Evolutionary conservation across 2,888 invertebrate species (phyloP).

Genomic region (Alviniconcha strummeri): DNA sequence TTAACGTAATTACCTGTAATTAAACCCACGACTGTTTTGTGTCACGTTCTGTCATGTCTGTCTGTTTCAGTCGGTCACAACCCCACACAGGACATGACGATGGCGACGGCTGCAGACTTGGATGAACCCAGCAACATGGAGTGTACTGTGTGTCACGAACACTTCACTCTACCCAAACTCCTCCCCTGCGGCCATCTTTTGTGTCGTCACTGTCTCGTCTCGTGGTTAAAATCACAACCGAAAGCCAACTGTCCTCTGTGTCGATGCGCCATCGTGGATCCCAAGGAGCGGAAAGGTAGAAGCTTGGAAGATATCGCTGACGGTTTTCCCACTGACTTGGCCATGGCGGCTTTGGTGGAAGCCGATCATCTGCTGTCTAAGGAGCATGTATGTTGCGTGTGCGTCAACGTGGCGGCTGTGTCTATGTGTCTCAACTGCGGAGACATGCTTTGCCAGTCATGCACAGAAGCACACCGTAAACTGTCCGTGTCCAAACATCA

Average conservation of each 20-base stretch:
- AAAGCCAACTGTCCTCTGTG: constrained; percentile 7
- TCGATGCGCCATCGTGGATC: constrained; percentile 14
- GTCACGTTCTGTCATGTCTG: too few relatives aligned
- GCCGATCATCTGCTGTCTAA: neutral
- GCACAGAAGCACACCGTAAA: neutral
- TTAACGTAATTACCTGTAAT: too few relatives aligned
- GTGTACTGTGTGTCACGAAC: constrained; percentile 20
- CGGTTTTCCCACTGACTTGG: constrained; percentile 5
- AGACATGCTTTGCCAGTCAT: constrained; percentile 17
- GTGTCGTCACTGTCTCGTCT: constrained; percentile 23
- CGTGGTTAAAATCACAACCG: neutral
- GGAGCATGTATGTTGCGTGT: neutral
- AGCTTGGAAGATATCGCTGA: constrained; percentile 5
- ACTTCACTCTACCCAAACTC: constrained; percentile 8
- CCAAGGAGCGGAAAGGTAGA: neutral
- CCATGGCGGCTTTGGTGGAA: neutral
- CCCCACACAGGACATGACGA: neutral
- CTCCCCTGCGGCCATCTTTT: constrained; percentile 22
- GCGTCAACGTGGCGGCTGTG: neutral
- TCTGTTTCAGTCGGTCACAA: too few relatives aligned
- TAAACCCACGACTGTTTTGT: too few relatives aligned
- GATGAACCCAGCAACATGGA: neutral
- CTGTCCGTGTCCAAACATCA: neutral
- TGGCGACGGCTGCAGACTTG: neutral
- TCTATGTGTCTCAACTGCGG: constrained; percentile 7